phyloP scores from a whole-genome alignment of 30 jellyfish, hydroid and myxozoan genomes.

The Aurelia coerulea region DNA sequence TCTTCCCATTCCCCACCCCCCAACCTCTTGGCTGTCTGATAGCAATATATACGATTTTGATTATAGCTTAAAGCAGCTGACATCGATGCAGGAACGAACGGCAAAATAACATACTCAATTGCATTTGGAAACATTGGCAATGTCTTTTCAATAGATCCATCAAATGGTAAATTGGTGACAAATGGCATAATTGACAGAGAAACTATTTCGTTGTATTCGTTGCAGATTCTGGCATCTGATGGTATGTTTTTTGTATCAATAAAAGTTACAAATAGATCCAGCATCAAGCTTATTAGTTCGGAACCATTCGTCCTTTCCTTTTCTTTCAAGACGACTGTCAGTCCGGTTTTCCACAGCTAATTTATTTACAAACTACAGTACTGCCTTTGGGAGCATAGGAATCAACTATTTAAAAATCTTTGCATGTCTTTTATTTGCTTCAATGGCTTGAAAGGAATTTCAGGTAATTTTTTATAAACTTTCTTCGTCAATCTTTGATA shows the following conservation, averaged over 20 bases:
- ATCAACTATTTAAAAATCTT: too few species aligned
- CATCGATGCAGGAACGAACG: constrained; percentile 71
- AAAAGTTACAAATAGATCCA: background rate
- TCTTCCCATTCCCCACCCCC: too few species aligned
- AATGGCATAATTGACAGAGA: constrained; percentile 41
- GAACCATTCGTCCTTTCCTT: too few species aligned
- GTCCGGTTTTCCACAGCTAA: too few species aligned
- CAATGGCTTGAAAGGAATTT: too few species aligned
- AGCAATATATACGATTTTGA: background rate
- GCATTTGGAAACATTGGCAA: constrained; percentile 66
- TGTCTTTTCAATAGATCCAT: constrained; percentile 32
- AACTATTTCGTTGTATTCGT: constrained; percentile 12
- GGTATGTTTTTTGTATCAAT: constrained; percentile 15
- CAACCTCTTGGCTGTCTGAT: background rate
- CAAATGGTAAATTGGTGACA: constrained; percentile 21
- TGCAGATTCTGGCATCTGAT: constrained; percentile 59
- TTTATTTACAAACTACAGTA: too few species aligned
- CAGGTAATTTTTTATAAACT: too few species aligned
- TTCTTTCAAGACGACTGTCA: too few species aligned
- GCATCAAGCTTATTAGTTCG: too few species aligned
- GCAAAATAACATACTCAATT: constrained; percentile 48
- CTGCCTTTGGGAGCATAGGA: too few species aligned
- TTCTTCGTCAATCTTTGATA: too few species aligned
- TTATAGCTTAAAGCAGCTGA: constrained; percentile 68
- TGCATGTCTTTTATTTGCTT: too few species aligned